Evolutionary conservation across 2,113 vertebrate genomes (phyloP).

Genomic region (Conger conger): DNA sequence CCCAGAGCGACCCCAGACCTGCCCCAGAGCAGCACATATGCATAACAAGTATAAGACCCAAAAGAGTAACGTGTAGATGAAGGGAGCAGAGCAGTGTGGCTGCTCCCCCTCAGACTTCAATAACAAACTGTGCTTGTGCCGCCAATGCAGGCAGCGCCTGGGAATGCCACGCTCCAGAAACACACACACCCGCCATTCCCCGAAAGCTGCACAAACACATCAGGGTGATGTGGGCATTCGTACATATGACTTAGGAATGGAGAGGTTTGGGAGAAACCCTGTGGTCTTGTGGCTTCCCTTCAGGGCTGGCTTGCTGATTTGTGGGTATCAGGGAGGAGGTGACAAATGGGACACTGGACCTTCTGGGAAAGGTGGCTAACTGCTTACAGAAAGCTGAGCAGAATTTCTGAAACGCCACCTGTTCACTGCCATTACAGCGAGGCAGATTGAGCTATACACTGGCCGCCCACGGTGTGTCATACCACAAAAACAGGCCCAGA

Average conservation of each 20-base stretch:
- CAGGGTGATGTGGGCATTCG: neutral
- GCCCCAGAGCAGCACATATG: no score
- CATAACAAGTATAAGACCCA: no score
- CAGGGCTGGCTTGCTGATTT: slow-evolving; percentile 36
- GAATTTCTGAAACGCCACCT: slow-evolving; percentile 40
- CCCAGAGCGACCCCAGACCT: no score
- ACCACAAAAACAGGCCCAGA: slow-evolving; percentile 58
- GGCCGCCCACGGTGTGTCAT: slow-evolving; percentile 64
- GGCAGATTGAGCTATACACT: slow-evolving; percentile 51
- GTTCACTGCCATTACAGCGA: slow-evolving; percentile 31
- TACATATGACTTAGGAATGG: slow-evolving; percentile 8
- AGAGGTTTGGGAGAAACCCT: neutral
- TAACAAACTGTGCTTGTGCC: slow-evolving; percentile 65
- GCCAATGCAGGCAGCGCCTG: slow-evolving; percentile 43
- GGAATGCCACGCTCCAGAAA: slow-evolving; percentile 39
- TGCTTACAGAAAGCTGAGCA: slow-evolving; percentile 36
- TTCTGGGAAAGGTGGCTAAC: no score
- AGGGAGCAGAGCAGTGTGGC: slow-evolving; percentile 71
- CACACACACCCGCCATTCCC: slow-evolving; percentile 46
- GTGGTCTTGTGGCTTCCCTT: neutral
- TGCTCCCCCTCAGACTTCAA: slow-evolving; percentile 67
- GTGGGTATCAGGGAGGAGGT: no score
- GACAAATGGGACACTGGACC: no score
- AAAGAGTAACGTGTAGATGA: no score
- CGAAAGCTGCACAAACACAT: slow-evolving; percentile 41